These are phyloP conservation scores for Zygogramma bicolorata DNA, from an alignment of 2,888 invertebrate genomes.

Conservation along the genomic window DNA sequence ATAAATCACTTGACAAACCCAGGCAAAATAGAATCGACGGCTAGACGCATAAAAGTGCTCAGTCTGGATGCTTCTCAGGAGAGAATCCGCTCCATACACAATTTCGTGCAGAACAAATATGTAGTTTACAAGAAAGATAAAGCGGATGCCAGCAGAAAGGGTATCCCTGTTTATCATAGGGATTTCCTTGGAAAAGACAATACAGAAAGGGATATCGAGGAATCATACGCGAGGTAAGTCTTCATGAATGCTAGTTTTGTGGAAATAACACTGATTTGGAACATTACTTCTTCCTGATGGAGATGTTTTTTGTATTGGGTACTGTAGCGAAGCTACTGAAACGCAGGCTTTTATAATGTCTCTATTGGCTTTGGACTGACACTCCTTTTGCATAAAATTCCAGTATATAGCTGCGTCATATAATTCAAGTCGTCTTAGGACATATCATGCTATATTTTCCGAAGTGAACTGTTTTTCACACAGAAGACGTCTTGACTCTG, in stretches of 20 bases:
- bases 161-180: constrained; percentile 9
- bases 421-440: too few species aligned
- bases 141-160: constrained; percentile 25
- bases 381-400: too few species aligned
- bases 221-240: constrained; percentile 19
- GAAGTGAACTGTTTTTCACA: too few species aligned
- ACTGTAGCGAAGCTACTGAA: too few species aligned
- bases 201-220: constrained; percentile 16
- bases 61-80: constrained; percentile 34
- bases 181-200: constrained; percentile 25
- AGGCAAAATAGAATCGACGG: constrained; percentile 6
- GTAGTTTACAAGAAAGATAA: constrained; percentile 35
- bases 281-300: background rate
- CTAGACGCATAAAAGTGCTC: constrained; percentile 40
- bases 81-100: constrained; percentile 31
- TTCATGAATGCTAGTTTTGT: background rate
- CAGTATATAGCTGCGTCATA: too few species aligned
- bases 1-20: constrained; percentile 16
- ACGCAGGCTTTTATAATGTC: too few species aligned
- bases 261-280: background rate
- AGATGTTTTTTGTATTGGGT: too few species aligned
- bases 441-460: too few species aligned
- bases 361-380: too few species aligned
- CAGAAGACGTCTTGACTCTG: too few species aligned
- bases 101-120: constrained; percentile 38